These are phyloP conservation scores for Drosophila paulistorum DNA, from an alignment of 1,140 invertebrate genomes.

Conservation along the genomic window DNA sequence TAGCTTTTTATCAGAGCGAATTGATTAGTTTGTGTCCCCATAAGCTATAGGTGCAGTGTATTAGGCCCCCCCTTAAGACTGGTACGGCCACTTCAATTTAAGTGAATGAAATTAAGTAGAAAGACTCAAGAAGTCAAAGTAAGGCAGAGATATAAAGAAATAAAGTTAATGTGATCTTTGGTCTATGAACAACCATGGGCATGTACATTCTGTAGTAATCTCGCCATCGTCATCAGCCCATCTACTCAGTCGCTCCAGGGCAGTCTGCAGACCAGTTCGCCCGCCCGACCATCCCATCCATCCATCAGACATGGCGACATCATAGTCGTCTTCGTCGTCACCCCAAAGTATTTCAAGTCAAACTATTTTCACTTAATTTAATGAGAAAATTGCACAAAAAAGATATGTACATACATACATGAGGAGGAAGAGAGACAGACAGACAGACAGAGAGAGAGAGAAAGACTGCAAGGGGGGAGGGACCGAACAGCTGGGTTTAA, in stretches of 20 bases:
- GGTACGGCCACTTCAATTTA: no score
- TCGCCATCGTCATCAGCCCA: not conserved
- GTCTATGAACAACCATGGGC: not conserved
- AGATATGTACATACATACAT: not conserved
- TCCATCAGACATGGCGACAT: slow-evolving; percentile 37
- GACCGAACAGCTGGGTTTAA: not conserved
- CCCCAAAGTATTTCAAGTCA: slow-evolving; percentile 44
- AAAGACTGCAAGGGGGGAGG: slow-evolving; percentile 15
- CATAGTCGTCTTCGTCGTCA: slow-evolving; percentile 27
- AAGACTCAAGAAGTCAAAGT: not conserved
- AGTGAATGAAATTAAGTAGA: not conserved
- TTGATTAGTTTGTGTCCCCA: no score
- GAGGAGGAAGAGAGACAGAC: slow-evolving; percentile 13
- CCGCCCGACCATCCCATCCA: slow-evolving; percentile 14
- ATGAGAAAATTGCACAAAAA: slow-evolving; percentile 67
- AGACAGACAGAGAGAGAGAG: slow-evolving; percentile 43
- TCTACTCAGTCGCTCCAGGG: no score
- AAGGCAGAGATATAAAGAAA: not conserved
- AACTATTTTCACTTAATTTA: slow-evolving; percentile 80
- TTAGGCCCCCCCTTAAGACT: no score
- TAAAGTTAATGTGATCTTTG: slow-evolving; percentile 1
- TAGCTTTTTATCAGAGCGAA: no score
- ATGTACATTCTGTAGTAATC: no score
- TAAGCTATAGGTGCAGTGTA: no score
- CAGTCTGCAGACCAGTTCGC: no score